Evolutionary conservation across 2,113 vertebrate species (phyloP).

Genomic region (Embiotoca jacksoni): DNA sequence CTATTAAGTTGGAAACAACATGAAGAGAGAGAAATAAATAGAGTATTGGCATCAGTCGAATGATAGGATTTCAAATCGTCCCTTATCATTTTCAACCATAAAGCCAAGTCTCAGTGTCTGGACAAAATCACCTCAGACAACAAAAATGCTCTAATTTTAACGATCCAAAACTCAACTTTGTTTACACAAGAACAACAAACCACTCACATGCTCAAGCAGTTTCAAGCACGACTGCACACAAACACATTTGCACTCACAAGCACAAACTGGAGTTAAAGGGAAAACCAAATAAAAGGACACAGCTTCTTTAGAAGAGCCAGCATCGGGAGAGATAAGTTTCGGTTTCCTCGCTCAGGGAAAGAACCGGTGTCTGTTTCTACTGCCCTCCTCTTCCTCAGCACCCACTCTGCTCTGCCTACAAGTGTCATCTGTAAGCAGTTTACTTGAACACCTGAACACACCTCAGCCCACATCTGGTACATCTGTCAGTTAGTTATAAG

Average conservation of each 20-base stretch:
- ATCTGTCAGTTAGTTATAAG: constrained; percentile 20
- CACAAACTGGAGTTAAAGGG: background rate
- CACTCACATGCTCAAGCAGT: background rate
- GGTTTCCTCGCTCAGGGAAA: constrained; percentile 38
- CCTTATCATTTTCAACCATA: background rate
- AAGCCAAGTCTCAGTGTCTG: background rate
- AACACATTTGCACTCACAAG: background rate
- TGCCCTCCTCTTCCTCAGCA: constrained; percentile 1
- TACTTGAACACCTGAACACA: constrained; percentile 34
- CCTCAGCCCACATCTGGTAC: constrained; percentile 5
- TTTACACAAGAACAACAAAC: constrained; percentile 9
- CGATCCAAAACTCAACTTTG: background rate
- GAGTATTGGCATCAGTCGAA: background rate
- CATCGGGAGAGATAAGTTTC: constrained; percentile 28
- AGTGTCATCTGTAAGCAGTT: constrained; percentile 46
- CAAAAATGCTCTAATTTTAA: constrained; percentile 38
- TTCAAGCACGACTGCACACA: background rate
- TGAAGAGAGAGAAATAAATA: background rate
- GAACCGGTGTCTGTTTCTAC: background rate
- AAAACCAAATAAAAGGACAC: background rate
- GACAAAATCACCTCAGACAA: constrained; percentile 21
- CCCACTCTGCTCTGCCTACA: background rate
- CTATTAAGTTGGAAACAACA: background rate
- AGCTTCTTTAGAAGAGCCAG: background rate
- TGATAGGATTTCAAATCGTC: background rate